These are phyloP conservation scores for Lagorchestes hirsutus DNA, from an alignment of 2,797 vertebrate genomes.

Conservation along the genomic window DNA sequence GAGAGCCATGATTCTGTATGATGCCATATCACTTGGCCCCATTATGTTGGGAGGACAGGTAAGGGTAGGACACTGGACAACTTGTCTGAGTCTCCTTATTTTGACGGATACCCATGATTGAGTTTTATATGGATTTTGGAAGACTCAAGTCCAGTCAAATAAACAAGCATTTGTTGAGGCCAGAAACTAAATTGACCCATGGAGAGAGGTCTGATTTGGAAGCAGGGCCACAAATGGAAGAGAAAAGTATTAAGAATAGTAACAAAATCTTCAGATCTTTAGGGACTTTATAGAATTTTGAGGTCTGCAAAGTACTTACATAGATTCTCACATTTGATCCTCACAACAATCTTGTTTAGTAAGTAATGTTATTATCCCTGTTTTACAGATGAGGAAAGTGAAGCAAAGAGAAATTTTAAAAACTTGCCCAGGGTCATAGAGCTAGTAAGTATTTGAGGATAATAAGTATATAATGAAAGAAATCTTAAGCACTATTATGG, in stretches of 20 bases:
- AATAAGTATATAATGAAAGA: not conserved
- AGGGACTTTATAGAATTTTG: not conserved
- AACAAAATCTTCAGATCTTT: not conserved
- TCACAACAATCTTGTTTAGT: not conserved
- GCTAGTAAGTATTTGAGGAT: not conserved
- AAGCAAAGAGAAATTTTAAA: not conserved
- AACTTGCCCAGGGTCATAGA: not conserved
- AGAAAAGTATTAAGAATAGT: not conserved
- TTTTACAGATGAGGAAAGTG: not conserved
- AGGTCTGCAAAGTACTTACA: not conserved
- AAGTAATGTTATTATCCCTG: not conserved
- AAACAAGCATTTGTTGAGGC: not conserved
- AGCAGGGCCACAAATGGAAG: not conserved
- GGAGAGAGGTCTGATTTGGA: not conserved
- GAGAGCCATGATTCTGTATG: not conserved
- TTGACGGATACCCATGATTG: not conserved
- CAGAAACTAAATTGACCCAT: not conserved
- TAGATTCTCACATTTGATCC: not conserved
- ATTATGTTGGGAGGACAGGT: not conserved
- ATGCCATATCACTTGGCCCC: not conserved
- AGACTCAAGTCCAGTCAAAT: not conserved
- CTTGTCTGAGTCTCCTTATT: not conserved
- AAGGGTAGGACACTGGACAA: not conserved
- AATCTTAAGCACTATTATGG: not conserved
- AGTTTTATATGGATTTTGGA: not conserved